phyloP scores from a whole-genome alignment of 2,113 vertebrate genomes.

The Tapirus terrestris region DNA sequence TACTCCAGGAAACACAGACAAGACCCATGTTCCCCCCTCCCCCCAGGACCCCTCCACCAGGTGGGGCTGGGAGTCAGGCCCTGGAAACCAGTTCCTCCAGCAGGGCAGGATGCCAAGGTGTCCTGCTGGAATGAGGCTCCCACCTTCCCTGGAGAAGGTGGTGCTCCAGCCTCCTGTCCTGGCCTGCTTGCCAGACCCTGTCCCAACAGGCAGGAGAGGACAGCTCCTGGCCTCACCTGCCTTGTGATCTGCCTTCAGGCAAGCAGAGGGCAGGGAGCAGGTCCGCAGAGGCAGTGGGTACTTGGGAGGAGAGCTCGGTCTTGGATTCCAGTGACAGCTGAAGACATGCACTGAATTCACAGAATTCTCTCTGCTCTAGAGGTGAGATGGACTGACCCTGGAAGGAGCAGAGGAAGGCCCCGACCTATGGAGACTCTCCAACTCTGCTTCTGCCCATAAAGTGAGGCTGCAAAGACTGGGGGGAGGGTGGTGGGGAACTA shows the following conservation, averaged over 20 bases:
- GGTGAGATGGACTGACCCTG: not conserved
- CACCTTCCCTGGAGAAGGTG: constrained; percentile 49
- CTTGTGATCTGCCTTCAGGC: constrained; percentile 10
- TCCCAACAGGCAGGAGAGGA: constrained; percentile 58
- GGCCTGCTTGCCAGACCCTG: constrained; percentile 75
- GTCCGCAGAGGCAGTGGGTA: not conserved
- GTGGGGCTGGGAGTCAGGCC: not conserved
- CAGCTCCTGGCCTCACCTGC: constrained; percentile 1
- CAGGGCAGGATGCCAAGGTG: constrained; percentile 49
- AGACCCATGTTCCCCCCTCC: not conserved
- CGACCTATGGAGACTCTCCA: not conserved
- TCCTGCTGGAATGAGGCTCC: constrained; percentile 51
- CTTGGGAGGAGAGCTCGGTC: not conserved
- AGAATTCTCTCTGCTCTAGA: not conserved
- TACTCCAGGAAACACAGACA: not conserved
- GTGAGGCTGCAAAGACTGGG: not conserved
- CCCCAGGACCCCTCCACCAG: not conserved
- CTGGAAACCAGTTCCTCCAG: constrained; percentile 77
- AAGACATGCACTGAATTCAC: not conserved
- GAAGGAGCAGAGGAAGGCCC: not conserved
- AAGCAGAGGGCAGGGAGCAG: not conserved
- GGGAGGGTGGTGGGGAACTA: not conserved
- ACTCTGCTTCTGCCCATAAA: not conserved
- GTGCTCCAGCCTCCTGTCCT: constrained; percentile 65
- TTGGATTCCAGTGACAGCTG: not conserved